These are phyloP conservation scores for Heliconius aoede DNA, from an alignment of 2,888 invertebrate genomes.

Conservation along the genomic window DNA sequence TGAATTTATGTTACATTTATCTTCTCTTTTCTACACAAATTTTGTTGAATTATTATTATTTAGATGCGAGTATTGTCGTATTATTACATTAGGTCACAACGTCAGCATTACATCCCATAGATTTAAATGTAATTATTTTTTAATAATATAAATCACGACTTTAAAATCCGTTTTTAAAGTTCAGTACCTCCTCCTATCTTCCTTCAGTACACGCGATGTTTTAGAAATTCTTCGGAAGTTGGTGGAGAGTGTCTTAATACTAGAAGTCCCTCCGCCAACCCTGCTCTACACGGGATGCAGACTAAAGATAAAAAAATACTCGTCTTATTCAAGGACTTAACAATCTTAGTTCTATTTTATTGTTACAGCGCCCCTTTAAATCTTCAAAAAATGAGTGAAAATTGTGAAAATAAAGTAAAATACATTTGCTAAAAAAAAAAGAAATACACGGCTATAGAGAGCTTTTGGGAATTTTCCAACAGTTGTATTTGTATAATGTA, in stretches of 20 bases:
- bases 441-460: slow-evolving; percentile 3
- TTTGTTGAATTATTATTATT: background rate
- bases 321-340: background rate
- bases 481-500: background rate
- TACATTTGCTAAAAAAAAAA: background rate
- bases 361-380: slow-evolving; percentile 3
- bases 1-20: background rate
- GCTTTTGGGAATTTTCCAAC: slow-evolving; percentile 21
- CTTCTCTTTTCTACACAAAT: background rate
- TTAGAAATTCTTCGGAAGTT: background rate
- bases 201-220: too few species aligned
- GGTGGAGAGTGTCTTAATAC: background rate
- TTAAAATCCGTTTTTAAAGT: too few species aligned
- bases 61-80: background rate
- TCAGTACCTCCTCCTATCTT: too few species aligned
- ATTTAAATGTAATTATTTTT: too few species aligned
- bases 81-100: too few species aligned
- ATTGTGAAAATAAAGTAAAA: slow-evolving; percentile 27
- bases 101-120: too few species aligned
- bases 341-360: slow-evolving; percentile 2
- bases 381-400: slow-evolving; percentile 30
- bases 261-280: background rate
- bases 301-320: background rate
- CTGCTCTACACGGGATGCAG: background rate
- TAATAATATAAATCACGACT: too few species aligned